Evolutionary conservation across 1,140 invertebrate genomes (phyloP).

Genomic region (Watersipora subatra): DNA sequence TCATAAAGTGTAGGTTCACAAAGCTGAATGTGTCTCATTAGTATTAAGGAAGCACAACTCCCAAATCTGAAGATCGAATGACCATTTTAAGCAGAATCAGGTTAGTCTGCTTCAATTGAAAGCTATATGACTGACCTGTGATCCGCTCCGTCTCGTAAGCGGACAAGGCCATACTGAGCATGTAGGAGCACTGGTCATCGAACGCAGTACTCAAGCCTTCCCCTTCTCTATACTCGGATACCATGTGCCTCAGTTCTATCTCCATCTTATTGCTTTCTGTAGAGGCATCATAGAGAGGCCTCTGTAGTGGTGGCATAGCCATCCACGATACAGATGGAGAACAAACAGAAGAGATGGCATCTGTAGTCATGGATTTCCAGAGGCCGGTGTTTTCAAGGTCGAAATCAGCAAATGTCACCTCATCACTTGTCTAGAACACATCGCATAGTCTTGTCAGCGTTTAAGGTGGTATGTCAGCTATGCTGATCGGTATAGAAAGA

Average conservation of each 20-base stretch:
- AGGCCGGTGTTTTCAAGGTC: constrained; percentile 29
- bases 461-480: no score
- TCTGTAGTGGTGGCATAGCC: constrained; percentile 24
- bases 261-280: constrained; percentile 36
- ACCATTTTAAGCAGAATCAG: no score
- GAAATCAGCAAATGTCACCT: constrained; percentile 35
- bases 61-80: no score
- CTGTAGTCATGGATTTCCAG: constrained; percentile 41
- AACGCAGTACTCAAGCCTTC: constrained; percentile 33
- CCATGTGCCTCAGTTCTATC: constrained; percentile 29
- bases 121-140: constrained; percentile 22
- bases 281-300: constrained; percentile 22
- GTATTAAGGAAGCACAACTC: no score
- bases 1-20: no score
- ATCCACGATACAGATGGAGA: constrained; percentile 23
- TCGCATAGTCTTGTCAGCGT: no score
- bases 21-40: no score
- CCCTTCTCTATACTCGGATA: constrained; percentile 34
- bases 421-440: constrained; percentile 21
- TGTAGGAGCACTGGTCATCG: constrained; percentile 38
- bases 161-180: constrained; percentile 36
- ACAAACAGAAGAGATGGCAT: constrained; percentile 36
- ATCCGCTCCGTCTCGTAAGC: constrained; percentile 38
- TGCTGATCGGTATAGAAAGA: no score
- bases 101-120: no score